Evolutionary conservation across 2,888 invertebrate genomes (phyloP).

Genomic region (Macrophya alboannulata): DNA sequence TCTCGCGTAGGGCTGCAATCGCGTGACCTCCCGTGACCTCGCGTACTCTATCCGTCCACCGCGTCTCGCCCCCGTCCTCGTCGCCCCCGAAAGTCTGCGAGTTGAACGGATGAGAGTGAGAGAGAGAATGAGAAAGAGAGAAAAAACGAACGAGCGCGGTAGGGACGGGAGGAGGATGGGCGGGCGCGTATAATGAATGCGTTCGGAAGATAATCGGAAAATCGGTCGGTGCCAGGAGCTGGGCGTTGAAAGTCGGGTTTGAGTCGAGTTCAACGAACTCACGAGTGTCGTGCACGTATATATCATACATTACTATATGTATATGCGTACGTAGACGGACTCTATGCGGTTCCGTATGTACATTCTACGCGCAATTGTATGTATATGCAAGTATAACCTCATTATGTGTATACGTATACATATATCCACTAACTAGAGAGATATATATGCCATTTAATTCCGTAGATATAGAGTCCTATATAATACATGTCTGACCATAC

Average conservation of each 20-base stretch:
- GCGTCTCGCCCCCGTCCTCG: constrained; percentile 58
- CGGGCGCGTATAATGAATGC: constrained; percentile 54
- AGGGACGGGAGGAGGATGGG: constrained; percentile 58
- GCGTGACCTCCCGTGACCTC: constrained; percentile 72
- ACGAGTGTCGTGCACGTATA: constrained; percentile 17
- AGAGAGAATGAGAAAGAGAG: constrained; percentile 59
- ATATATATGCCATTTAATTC: background rate
- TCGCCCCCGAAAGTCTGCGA: constrained; percentile 68
- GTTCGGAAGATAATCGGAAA: constrained; percentile 55
- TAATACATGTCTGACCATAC: background rate
- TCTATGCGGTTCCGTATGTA: background rate
- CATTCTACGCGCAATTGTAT: background rate
- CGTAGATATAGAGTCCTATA: background rate
- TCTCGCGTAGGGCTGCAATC: constrained; percentile 61
- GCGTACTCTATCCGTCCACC: constrained; percentile 64
- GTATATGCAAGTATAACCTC: no score
- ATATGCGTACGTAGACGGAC: background rate
- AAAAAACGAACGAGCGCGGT: constrained; percentile 49
- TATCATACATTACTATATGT: background rate
- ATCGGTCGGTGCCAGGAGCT: constrained; percentile 52
- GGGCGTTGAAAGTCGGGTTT: constrained; percentile 30
- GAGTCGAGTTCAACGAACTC: constrained; percentile 47
- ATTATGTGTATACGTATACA: background rate
- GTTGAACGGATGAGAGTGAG: constrained; percentile 60
- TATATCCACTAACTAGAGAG: background rate